Evolutionary conservation across 2,797 vertebrate species (phyloP).

Genomic region (Ataeniobius toweri): DNA sequence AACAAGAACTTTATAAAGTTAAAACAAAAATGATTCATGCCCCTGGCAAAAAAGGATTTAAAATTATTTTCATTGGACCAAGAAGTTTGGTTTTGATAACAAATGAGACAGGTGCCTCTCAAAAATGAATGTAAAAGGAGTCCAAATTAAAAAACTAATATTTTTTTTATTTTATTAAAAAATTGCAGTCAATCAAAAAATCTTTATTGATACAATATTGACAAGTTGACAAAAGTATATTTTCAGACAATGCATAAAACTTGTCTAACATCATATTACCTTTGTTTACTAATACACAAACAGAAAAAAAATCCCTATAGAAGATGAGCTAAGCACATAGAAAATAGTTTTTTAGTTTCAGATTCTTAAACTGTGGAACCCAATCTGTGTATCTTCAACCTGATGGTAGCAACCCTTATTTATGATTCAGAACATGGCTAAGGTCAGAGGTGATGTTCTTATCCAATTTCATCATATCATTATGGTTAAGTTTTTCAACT

Average conservation of each 20-base stretch:
- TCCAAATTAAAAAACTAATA: neutral
- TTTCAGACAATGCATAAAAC: too few species aligned
- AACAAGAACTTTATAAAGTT: neutral
- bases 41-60: neutral
- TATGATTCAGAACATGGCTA: too few species aligned
- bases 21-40: neutral
- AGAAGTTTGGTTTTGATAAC: neutral
- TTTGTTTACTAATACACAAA: neutral
- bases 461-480: too few species aligned
- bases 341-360: too few species aligned
- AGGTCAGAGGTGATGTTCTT: too few species aligned
- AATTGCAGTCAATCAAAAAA: neutral
- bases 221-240: too few species aligned
- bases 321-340: too few species aligned
- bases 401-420: too few species aligned
- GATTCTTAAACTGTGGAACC: too few species aligned
- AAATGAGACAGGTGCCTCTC: neutral
- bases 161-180: neutral
- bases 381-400: too few species aligned
- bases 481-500: too few species aligned
- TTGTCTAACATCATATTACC: neutral
- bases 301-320: too few species aligned
- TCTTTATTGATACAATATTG: neutral
- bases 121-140: neutral
- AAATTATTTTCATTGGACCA: neutral